Percentiles rank a stretch among this genome's conserved stretches.
phyloP scores from a whole-genome alignment of 2,797 vertebrate species.

The Paratrypauchen microcephalus region DNA sequence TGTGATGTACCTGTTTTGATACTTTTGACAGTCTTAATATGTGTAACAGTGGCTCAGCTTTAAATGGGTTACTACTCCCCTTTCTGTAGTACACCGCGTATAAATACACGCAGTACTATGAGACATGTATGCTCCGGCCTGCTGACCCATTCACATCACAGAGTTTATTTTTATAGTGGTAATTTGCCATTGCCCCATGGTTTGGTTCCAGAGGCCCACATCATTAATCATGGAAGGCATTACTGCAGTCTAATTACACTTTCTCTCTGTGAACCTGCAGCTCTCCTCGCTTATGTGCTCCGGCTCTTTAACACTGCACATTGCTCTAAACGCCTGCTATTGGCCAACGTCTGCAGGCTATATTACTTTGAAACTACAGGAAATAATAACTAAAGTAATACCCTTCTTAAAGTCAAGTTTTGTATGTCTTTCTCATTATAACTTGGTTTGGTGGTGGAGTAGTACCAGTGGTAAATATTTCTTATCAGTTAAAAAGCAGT shows the following conservation, averaged over 20 bases:
- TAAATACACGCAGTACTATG: conserved; percentile 60
- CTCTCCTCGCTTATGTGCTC: conserved; percentile 42
- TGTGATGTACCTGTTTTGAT: too few species aligned
- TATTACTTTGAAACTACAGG: conserved; percentile 2
- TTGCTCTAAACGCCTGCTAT: conserved; percentile 14
- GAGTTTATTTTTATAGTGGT: conserved; percentile 76
- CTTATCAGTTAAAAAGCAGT: too few species aligned
- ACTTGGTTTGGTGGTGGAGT: too few species aligned
- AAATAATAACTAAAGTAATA: conserved; percentile 7
- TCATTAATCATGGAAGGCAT: conserved; percentile 77
- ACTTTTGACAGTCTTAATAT: neutral
- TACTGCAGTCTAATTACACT: conserved; percentile 76
- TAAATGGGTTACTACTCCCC: conserved; percentile 72
- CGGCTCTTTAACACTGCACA: conserved; percentile 35
- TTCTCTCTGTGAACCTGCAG: conserved; percentile 61
- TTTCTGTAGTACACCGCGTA: conserved; percentile 51
- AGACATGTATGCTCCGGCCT: conserved; percentile 65
- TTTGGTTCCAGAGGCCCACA: conserved; percentile 71
- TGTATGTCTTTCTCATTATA: too few species aligned
- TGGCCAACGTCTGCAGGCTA: neutral
- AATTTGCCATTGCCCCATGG: conserved; percentile 73
- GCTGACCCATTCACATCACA: conserved; percentile 72
- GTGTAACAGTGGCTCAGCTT: conserved; percentile 41
- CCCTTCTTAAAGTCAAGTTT: neutral
- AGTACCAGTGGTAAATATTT: too few species aligned